Evolutionary conservation across 2,888 invertebrate species (phyloP).

Genomic region (Parasteatoda lunata): DNA sequence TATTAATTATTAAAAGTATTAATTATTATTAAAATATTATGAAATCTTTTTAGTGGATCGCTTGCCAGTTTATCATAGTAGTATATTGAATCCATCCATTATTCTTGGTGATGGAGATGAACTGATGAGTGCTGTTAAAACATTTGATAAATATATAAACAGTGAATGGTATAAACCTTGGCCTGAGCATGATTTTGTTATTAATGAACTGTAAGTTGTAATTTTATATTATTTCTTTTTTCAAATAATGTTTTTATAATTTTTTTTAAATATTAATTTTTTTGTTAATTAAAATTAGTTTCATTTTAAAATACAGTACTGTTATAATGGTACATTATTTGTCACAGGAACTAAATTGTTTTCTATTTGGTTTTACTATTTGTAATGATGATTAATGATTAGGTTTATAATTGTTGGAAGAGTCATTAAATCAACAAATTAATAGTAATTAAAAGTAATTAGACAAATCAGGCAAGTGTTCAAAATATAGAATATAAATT

Average conservation of each 20-base stretch:
- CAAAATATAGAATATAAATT: no score
- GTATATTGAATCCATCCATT: constrained; percentile 79
- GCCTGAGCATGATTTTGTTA: constrained; percentile 81
- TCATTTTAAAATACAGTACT: no score
- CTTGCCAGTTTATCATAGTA: constrained; percentile 62
- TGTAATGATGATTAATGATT: no score
- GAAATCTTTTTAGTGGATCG: constrained; percentile 61
- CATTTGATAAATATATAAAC: constrained; percentile 80
- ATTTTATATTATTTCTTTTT: background rate
- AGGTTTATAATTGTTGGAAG: no score
- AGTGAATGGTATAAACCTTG: constrained; percentile 79
- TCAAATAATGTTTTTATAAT: background rate
- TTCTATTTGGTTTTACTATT: no score
- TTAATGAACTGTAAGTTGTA: constrained; percentile 74
- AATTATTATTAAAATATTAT: no score
- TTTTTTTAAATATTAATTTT: background rate
- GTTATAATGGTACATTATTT: no score
- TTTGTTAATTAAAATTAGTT: background rate
- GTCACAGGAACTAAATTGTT: no score
- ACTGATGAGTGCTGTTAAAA: constrained; percentile 78
- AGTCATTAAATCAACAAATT: no score
- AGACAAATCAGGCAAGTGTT: no score
- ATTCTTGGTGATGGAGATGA: constrained; percentile 79
- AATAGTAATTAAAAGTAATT: no score
- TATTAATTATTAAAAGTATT: no score